These are phyloP conservation scores for Eidolon helvum DNA, from an alignment of 2,113 vertebrate species.

Conservation along the genomic window DNA sequence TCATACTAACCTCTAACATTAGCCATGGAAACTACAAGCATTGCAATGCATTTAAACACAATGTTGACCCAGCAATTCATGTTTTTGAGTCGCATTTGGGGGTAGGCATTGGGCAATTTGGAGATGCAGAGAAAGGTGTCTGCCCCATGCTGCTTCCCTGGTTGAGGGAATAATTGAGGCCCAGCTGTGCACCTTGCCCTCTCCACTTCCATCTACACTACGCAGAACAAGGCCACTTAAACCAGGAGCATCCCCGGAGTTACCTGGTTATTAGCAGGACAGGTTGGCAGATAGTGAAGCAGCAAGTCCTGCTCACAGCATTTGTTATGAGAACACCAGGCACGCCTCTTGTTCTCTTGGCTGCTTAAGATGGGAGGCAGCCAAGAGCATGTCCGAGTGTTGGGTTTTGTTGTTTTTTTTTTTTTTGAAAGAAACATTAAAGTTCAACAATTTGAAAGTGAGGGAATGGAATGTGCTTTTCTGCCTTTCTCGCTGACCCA, in stretches of 20 bases:
- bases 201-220: constrained; percentile 46
- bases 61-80: background rate
- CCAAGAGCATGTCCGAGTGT: background rate
- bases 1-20: background rate
- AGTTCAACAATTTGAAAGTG: background rate
- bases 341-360: constrained; percentile 41
- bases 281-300: background rate
- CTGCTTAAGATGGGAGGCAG: background rate
- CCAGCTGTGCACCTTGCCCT: constrained; percentile 22
- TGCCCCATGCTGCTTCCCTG: too few species aligned
- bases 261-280: constrained; percentile 63
- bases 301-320: constrained; percentile 58
- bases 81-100: background rate
- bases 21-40: background rate
- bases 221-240: constrained; percentile 55
- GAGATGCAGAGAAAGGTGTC: background rate
- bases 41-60: too few species aligned
- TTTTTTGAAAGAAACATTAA: background rate
- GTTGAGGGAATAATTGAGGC: background rate
- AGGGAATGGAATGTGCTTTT: background rate
- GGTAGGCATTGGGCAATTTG: background rate
- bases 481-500: background rate
- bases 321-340: constrained; percentile 16
- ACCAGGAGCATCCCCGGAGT: constrained; percentile 30
- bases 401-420: background rate